These are phyloP conservation scores for Hippopotamus amphibius DNA, from an alignment of 2,113 vertebrate genomes.

Conservation along the genomic window DNA sequence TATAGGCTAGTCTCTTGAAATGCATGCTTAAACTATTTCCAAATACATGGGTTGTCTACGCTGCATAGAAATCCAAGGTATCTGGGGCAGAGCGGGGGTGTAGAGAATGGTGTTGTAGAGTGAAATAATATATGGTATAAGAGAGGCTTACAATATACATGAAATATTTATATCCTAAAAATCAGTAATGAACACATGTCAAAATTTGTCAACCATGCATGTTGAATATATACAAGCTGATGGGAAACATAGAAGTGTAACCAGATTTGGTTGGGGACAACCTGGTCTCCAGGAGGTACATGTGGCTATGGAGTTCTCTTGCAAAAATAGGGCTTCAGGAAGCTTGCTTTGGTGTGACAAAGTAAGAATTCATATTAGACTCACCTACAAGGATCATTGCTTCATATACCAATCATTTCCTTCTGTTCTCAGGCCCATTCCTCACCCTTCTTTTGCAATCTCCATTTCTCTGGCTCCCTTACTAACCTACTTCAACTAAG, in stretches of 20 bases:
- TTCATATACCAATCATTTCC: neutral
- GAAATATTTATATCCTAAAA: neutral
- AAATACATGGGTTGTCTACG: neutral
- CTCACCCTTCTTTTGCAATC: neutral
- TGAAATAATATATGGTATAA: neutral
- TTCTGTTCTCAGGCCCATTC: neutral
- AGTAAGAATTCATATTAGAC: neutral
- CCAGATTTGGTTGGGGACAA: neutral
- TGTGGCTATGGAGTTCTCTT: neutral
- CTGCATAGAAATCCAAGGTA: neutral
- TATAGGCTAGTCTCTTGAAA: constrained; percentile 30
- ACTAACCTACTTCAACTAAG: neutral
- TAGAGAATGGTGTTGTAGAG: neutral
- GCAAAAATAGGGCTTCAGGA: neutral
- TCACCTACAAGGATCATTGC: neutral
- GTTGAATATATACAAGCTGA: neutral
- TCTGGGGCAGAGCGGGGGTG: neutral
- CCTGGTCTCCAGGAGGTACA: neutral
- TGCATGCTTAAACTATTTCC: neutral
- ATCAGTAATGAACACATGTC: neutral
- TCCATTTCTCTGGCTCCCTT: neutral
- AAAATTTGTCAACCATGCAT: neutral
- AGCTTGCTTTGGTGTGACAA: neutral
- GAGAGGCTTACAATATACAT: neutral
- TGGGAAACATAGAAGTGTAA: neutral